Evolutionary conservation across 2,113 vertebrate genomes (phyloP).

Genomic region (Euleptes europaea): DNA sequence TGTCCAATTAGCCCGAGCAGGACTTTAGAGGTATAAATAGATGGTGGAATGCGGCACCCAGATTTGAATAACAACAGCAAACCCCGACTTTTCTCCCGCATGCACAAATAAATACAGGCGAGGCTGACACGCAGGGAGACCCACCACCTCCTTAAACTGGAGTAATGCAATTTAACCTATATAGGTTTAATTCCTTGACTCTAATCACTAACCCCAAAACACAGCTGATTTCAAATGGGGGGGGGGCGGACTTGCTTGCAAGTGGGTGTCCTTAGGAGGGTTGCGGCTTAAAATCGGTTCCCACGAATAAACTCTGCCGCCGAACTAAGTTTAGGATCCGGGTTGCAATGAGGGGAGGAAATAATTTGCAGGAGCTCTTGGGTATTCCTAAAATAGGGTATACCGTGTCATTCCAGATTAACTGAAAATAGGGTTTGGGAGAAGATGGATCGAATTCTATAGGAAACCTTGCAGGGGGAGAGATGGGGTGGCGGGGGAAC

Average conservation of each 20-base stretch:
- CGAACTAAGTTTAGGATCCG: neutral
- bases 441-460: neutral
- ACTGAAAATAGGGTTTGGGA: neutral
- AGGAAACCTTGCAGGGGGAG: neutral
- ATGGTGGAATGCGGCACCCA: neutral
- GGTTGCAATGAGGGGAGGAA: neutral
- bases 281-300: neutral
- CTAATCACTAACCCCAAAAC: neutral
- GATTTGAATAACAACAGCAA: constrained; percentile 19
- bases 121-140: neutral
- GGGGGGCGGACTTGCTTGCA: neutral
- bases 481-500: too few relatives aligned
- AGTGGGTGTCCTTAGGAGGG: too few relatives aligned
- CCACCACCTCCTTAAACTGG: neutral
- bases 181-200: neutral
- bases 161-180: neutral
- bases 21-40: neutral
- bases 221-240: neutral
- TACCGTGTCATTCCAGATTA: neutral
- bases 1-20: neutral
- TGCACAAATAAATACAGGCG: neutral
- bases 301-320: neutral
- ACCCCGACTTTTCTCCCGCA: neutral
- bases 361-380: neutral
- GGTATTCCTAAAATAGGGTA: neutral